Evolutionary conservation across 2,888 invertebrate species (phyloP), one percentile per base, ranked within the genome.

Genomic region (Agrochola macilenta): DNA sequence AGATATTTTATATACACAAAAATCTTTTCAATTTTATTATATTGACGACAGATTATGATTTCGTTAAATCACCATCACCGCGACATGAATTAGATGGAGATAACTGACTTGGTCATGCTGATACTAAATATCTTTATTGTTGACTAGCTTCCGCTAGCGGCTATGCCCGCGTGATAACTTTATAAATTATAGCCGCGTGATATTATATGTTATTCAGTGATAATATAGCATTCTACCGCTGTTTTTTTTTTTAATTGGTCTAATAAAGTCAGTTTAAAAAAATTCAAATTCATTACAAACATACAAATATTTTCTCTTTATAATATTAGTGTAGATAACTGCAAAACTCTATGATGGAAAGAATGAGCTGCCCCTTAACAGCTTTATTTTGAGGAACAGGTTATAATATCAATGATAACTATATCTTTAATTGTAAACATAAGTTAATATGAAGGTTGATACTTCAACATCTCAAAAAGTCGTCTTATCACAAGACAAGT

Each of bases 401-500:
- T 20, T 49, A 26, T 23, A 52, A 43, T 60, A 30, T 39, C 43
- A 43, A 43, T 58, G 26, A 57, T 69, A 69, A 69, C 26, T 26
- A 30, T 26, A 69, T 43, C n/a, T 43, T n/a, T 35, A 63, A 49
- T 30, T 69, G 35, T 60, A 57, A 78, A 63, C 58, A 57, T 54
- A 12, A 17, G n/a, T 70, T 63, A 46, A 52, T 73, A 43, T 23
- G 74, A 74, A 74, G 57, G 52, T 52, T 74, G 23, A 57, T 74
- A 71, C 64, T 78, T 71, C 52, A 68, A 58, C 61, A 66, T 35
- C 20, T 65, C 5, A 35, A 57, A 39, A 35, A 30, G 3, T 52
- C 3, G 30, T 35, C 23, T 73, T 86, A 82, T 78, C 72, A 70
- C 14, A 52, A n/a, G 49, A 72, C 26, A 20, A 70, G 23, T 54